These are phyloP conservation scores for Hirudinaria manillensis DNA, from an alignment of 2,888 invertebrate genomes.

Conservation along the genomic window DNA sequence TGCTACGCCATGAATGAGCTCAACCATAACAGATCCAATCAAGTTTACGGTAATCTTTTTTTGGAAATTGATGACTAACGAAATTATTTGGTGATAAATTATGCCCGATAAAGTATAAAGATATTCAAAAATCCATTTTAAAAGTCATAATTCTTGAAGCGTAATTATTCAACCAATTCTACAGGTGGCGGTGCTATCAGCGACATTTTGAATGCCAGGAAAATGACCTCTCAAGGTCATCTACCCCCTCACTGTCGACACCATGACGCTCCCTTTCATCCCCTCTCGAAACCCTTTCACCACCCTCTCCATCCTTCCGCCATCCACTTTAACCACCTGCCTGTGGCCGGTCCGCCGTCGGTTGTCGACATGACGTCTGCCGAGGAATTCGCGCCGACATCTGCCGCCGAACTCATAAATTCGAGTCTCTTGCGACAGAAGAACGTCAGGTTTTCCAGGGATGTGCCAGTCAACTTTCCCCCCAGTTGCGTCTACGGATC, in stretches of 20 bases:
- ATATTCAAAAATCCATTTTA: too few relatives aligned
- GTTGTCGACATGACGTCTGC: background rate
- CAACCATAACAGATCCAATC: background rate
- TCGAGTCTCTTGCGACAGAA: slow-evolving; percentile 10
- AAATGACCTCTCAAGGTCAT: background rate
- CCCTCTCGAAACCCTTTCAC: background rate
- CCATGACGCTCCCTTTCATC: background rate
- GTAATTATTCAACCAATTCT: too few relatives aligned
- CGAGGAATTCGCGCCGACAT: background rate
- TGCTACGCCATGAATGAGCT: slow-evolving; percentile 9
- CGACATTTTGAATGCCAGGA: background rate
- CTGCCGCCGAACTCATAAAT: background rate
- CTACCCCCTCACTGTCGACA: slow-evolving; percentile 7
- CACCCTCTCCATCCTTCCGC: background rate
- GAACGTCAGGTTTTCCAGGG: background rate
- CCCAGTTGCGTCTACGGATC: background rate
- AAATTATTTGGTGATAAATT: too few relatives aligned
- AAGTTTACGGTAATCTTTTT: background rate
- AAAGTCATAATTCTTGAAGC: too few relatives aligned
- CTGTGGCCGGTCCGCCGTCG: background rate
- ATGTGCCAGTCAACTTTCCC: background rate
- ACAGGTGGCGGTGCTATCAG: background rate
- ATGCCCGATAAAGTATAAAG: too few relatives aligned
- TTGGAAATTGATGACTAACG: too few relatives aligned
- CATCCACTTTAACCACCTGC: background rate